A percentile compares a stretch with the other conserved stretches of the same genome.
Evolutionary conservation across 2,113 vertebrate species (phyloP).

Genomic region (Columbina picui): DNA sequence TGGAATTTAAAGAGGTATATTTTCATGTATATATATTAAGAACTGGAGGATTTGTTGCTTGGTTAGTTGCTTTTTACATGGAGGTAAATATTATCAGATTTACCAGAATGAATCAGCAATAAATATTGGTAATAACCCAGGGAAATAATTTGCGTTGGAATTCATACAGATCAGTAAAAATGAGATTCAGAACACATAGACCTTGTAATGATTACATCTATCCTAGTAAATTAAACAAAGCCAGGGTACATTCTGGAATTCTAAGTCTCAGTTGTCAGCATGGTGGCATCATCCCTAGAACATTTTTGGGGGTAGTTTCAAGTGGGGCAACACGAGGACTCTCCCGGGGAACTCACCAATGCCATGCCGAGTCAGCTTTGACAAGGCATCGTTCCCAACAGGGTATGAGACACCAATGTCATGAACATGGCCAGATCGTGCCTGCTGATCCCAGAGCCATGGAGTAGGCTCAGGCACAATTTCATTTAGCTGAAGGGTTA

Average conservation of each 20-base stretch:
- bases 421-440: background rate
- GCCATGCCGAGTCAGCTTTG: background rate
- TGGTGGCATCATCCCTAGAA: background rate
- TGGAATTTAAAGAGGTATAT: background rate
- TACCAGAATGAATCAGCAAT: background rate
- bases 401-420: background rate
- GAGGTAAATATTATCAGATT: background rate
- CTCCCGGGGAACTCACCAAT: background rate
- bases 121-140: background rate
- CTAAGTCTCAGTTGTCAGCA: background rate
- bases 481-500: background rate
- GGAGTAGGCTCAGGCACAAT: background rate
- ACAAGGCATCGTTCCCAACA: background rate
- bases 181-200: background rate
- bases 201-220: background rate
- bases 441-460: background rate
- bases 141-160: background rate
- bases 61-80: background rate
- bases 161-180: background rate
- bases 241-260: background rate
- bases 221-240: background rate
- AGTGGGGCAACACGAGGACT: background rate
- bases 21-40: background rate
- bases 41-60: background rate
- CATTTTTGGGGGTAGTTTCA: background rate